A percentile compares a stretch with the other conserved stretches of the same genome.
Evolutionary conservation across 2,888 invertebrate genomes (phyloP).

Genomic region (Cactoblastis cactorum): DNA sequence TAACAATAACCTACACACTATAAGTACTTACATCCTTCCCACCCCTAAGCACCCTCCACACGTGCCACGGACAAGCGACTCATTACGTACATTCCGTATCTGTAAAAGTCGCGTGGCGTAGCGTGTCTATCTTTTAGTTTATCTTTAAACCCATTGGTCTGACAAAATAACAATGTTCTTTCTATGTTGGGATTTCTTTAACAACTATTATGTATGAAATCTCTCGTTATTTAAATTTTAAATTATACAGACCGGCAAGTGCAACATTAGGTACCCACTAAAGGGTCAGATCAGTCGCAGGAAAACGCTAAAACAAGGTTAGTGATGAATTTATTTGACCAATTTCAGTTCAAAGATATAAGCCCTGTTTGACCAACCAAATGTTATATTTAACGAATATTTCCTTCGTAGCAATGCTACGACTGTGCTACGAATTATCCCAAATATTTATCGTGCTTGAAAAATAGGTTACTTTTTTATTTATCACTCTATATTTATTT

Average conservation of each 20-base stretch:
- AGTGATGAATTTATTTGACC: too few species aligned
- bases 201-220: not conserved
- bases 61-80: conserved; percentile 7
- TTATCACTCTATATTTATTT: too few species aligned
- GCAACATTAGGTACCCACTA: too few species aligned
- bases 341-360: not conserved
- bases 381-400: not conserved
- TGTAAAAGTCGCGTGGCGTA: conserved; percentile 15
- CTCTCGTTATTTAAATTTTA: not conserved
- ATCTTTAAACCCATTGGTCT: conserved; percentile 19
- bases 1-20: not conserved
- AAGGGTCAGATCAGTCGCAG: too few species aligned
- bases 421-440: not conserved
- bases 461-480: too few species aligned
- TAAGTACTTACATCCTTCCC: not conserved
- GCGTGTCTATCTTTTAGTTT: conserved; percentile 1
- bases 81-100: conserved; percentile 7
- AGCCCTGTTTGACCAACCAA: not conserved
- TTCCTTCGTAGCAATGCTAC: not conserved
- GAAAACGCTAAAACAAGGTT: too few species aligned
- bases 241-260: too few species aligned
- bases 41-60: not conserved
- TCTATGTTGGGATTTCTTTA: too few species aligned
- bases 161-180: not conserved
- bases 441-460: not conserved